Evolutionary conservation across 2,113 vertebrate species (phyloP), one percentile per base, ranked within the genome.

Genomic region (Ailurus styani): DNA sequence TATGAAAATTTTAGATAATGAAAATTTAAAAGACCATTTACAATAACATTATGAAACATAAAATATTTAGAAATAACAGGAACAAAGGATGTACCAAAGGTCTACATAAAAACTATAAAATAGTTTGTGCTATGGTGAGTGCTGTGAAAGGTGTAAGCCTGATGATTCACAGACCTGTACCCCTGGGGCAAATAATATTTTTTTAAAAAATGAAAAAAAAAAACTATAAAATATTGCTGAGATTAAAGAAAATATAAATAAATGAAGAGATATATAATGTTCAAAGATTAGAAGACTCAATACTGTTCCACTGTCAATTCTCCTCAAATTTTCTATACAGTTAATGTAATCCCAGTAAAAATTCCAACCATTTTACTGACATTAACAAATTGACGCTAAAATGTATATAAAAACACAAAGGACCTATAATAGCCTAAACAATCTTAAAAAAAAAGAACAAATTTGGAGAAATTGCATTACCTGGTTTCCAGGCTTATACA

Each of bases 41-140:
- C 7, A 54, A 85, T 68, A 85, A 52, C 21, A 77, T 77, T 66
- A 78, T 34, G 1, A 68, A 31, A 60, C 31, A 89, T 50, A 86
- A 7, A 90, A 62, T 45, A 93, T 57, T 95, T 95, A 82, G n/a
- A 5, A 90, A 94, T 87, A 89, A 97, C 84, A 87, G 87, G 94
- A 86, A 34, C 31, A 95, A 66, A 91, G 14, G 34, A 52, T 54
- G 6, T 93, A 2, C 21, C 40, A 66, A 29, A 88, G 12, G 6
- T 54, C 27, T 75, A 60, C 57, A 82, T 55, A 57, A 37, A 60
- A 94, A 90, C 34, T 82, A 60, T 14, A 96, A 93, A 83, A 68
- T 42, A 83, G n/a, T n/a, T n/a, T n/a, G n/a, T n/a, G n/a, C n/a
- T n/a, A n/a, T n/a, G n/a, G n/a, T n/a, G n/a, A n/a, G n/a, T n/a